Evolutionary conservation across 2,888 invertebrate species (phyloP), one percentile per base, ranked within the genome.

Genomic region (Apocheima hispidaria): DNA sequence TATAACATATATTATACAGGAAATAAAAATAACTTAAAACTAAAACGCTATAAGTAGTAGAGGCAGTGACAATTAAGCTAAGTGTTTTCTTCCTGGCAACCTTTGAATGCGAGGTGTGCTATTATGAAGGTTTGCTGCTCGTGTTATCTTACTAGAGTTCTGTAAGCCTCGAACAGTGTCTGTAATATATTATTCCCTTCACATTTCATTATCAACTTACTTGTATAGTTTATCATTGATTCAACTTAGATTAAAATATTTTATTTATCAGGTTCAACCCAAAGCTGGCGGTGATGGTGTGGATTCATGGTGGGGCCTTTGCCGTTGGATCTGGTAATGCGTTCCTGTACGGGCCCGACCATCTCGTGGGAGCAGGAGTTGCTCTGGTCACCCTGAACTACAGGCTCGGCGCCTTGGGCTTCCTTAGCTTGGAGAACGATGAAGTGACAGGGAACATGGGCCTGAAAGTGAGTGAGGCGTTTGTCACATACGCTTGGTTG

Each of bases 401-500:
- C 74, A 84, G 95, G 65, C 88, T 93, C 6, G 95, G 95, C 0
- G 93, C 94, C 0, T 79, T 95, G 2, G 95, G 95, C 2, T 95
- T 95, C 77, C 81, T 95, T 28, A 95, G 95, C 52, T 90, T 95
- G 10, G 94, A 94, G 61, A 94, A 94, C 52, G 88, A 90, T 1
- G 94, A 94, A 71, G 94, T 94, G 0, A 90, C 95, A 0, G 95
- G 95, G 14, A 96, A 96, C 79, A 94, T 94, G 86, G 95, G 94
- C 0, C 82, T 95, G 0, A 95, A 95, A 89, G 94, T 94, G 79
- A 59, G 18, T 14, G 14, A 12, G 5, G 2, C 9, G n/a, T 14
- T 23, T 12, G 10, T 10, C 2, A 7, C 7, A 38, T 7, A n/a
- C n/a, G n/a, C n/a, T n/a, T n/a, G n/a, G n/a, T n/a, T n/a, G n/a